phyloP scores from a whole-genome alignment of 1,140 invertebrate species.

The Lethrus apterus region DNA sequence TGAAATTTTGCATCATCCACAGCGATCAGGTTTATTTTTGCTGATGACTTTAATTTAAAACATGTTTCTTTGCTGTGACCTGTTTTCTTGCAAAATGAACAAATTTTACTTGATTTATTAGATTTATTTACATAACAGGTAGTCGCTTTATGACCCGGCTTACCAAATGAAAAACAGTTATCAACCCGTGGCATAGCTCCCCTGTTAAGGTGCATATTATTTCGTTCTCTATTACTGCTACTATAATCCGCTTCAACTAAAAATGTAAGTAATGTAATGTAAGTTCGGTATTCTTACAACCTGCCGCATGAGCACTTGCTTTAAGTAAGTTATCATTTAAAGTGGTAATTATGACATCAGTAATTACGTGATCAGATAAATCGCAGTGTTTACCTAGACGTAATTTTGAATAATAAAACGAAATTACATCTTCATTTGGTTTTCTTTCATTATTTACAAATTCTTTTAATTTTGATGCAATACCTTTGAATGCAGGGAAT shows the following conservation, averaged over 20 bases:
- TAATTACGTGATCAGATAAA: neutral
- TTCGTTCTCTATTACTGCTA: neutral
- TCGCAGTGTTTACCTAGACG: slow-evolving; percentile 3
- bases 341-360: neutral
- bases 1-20: no score
- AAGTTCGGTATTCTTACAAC: neutral
- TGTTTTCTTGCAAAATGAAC: neutral
- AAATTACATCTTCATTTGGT: neutral
- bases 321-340: slow-evolving; percentile 1
- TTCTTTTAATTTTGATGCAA: no score
- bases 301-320: neutral
- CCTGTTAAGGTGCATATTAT: neutral
- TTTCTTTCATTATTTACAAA: slow-evolving; percentile 4
- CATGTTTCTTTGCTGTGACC: no score
- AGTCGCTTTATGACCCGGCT: neutral
- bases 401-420: slow-evolving; percentile 2
- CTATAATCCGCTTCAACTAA: neutral
- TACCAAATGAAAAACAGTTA: slow-evolving; percentile 2
- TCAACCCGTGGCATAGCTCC: neutral
- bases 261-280: neutral
- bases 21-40: no score
- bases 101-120: neutral
- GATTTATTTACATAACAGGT: no score
- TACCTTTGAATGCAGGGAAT: no score
- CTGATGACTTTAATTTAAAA: no score